phyloP scores from a whole-genome alignment of 1,140 invertebrate species.

The Steinernema feltiae region DNA sequence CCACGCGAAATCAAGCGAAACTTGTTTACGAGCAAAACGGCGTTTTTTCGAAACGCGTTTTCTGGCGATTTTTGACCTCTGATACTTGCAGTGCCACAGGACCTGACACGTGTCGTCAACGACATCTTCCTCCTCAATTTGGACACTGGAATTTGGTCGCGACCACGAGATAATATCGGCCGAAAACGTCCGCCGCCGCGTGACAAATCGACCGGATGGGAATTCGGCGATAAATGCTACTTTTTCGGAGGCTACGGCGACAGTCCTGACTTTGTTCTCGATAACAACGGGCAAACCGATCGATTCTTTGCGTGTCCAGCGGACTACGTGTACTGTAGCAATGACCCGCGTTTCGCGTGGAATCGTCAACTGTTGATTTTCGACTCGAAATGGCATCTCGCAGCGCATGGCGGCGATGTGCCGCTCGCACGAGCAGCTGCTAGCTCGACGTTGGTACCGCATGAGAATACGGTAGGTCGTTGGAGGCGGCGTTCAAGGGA shows the following conservation, averaged over 20 bases:
- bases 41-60: no score
- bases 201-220: background rate
- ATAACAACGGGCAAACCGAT: background rate
- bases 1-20: no score
- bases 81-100: background rate
- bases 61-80: background rate
- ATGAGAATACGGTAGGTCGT: background rate
- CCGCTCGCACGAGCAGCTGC: background rate
- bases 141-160: conserved; percentile 7
- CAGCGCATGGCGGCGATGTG: background rate
- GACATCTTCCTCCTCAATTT: conserved; percentile 5
- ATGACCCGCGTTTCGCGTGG: background rate
- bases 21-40: no score
- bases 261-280: background rate
- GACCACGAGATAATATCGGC: background rate
- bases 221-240: background rate
- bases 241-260: background rate
- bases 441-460: background rate
- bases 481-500: background rate
- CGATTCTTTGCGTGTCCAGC: background rate
- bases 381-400: background rate
- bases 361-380: background rate
- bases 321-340: background rate
- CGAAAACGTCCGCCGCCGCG: background rate
- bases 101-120: background rate